These are phyloP conservation scores for Pandemis cinnamomeana DNA, from an alignment of 2,888 invertebrate genomes.

Conservation along the genomic window DNA sequence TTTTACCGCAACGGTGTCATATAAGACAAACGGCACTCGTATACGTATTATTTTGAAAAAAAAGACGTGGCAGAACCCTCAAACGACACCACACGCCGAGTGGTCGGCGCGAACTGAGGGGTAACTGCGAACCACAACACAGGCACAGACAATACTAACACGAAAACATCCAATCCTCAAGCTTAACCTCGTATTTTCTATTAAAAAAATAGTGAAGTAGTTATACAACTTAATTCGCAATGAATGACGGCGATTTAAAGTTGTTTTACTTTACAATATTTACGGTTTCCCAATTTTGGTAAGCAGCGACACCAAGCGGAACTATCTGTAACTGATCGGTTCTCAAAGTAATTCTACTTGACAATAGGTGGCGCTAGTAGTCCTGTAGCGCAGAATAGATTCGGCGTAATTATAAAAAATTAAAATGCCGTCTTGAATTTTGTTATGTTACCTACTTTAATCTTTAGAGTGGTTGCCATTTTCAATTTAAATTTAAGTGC, in stretches of 20 bases:
- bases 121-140: conserved; percentile 23
- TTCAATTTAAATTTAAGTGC: not conserved
- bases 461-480: conserved; percentile 1
- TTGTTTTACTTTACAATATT: not conserved
- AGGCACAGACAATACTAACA: not conserved
- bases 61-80: conserved; percentile 24
- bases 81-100: conserved; percentile 62
- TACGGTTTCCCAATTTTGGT: conserved; percentile 3
- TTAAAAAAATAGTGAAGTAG: not conserved
- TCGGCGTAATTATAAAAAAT: not conserved
- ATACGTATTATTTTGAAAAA: conserved; percentile 55
- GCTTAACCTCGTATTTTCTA: not conserved
- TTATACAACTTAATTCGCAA: not conserved
- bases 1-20: conserved; percentile 44
- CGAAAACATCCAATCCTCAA: not conserved
- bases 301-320: conserved; percentile 40
- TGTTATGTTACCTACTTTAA: not conserved
- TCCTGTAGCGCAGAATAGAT: conserved; percentile 6
- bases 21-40: conserved; percentile 50
- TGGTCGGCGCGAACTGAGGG: conserved; percentile 69
- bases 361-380: conserved; percentile 42
- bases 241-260: not conserved
- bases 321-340: conserved; percentile 34
- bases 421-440: not conserved
- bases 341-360: conserved; percentile 8